Conservation (phyloP, 1,140 invertebrate species). For the Chymomyza costata region DNA sequence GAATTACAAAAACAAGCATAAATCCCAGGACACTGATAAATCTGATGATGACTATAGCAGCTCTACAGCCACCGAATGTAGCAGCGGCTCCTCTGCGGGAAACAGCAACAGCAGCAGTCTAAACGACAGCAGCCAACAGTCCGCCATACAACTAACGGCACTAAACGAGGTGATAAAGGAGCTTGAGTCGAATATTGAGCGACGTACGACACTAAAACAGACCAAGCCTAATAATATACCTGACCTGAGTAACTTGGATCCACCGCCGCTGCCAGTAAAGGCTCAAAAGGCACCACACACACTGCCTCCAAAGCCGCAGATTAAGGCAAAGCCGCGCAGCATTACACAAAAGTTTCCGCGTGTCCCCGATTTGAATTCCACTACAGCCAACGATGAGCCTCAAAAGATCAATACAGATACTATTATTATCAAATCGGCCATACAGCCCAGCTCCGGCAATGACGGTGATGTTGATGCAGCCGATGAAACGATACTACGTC, state of each 20-base stretch:
- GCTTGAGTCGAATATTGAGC: constrained; percentile 55
- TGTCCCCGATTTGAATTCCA: constrained; percentile 58
- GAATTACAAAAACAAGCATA: constrained; percentile 81
- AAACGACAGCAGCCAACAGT: constrained; percentile 64
- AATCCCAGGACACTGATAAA: constrained; percentile 77
- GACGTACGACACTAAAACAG: constrained; percentile 54
- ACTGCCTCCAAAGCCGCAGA: constrained; percentile 72
- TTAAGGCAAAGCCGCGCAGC: constrained; percentile 66
- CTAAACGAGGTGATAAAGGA: constrained; percentile 68
- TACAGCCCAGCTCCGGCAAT: not conserved
- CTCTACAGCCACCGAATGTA: constrained; percentile 45
- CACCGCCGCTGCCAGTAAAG: constrained; percentile 71
- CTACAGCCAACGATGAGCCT: constrained; percentile 28
- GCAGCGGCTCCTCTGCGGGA: constrained; percentile 46
- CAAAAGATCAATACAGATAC: constrained; percentile 76
- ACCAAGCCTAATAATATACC: constrained; percentile 13
- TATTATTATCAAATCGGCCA: constrained; percentile 64
- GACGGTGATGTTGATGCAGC: constrained; percentile 57
- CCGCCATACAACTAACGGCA: constrained; percentile 43
- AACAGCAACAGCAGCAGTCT: constrained; percentile 67
- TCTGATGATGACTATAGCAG: constrained; percentile 56
- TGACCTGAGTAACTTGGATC: constrained; percentile 13
- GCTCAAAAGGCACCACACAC: constrained; percentile 67
- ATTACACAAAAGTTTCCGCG: constrained; percentile 67
- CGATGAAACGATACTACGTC: constrained; percentile 76